A percentile compares a stretch with the other conserved stretches of the same genome.
phyloP scores from a whole-genome alignment of 1,140 invertebrate species.

The Ericerus pela region DNA sequence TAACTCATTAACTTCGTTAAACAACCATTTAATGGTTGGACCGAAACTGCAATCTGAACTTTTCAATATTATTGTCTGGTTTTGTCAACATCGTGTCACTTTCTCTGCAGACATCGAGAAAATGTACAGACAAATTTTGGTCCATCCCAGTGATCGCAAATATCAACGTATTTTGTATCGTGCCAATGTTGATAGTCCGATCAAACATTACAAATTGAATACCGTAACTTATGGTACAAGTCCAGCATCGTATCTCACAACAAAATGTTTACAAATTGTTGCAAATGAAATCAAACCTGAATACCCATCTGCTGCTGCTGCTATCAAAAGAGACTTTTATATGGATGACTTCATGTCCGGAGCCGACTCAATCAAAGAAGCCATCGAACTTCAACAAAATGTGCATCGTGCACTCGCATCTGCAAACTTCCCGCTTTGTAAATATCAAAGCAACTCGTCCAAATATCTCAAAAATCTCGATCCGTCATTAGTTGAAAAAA shows the following conservation, averaged over 20 bases:
- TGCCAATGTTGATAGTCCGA: constrained; percentile 13
- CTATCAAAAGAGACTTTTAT: constrained; percentile 30
- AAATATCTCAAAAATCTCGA: neutral
- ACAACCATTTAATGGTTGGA: constrained; percentile 13
- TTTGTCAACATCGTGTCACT: constrained; percentile 15
- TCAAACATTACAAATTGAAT: constrained; percentile 26
- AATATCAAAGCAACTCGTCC: neutral
- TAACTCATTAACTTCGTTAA: constrained; percentile 7
- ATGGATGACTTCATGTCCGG: constrained; percentile 30
- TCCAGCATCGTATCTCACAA: constrained; percentile 28
- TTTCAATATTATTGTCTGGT: constrained; percentile 23
- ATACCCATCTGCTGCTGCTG: constrained; percentile 21
- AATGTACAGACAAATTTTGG: constrained; percentile 29
- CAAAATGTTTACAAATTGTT: constrained; percentile 26
- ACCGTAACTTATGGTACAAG: constrained; percentile 30
- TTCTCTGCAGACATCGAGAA: constrained; percentile 30
- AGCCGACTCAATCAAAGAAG: neutral
- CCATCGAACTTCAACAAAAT: neutral
- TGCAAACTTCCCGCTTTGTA: neutral
- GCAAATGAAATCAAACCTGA: too few relatives aligned
- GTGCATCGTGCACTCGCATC: neutral
- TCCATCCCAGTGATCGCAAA: constrained; percentile 19
- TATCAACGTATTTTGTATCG: constrained; percentile 22
- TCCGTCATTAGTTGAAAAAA: neutral
- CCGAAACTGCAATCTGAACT: constrained; percentile 20